Percentiles rank a stretch among this genome's conserved stretches.
These are phyloP conservation scores for Hemaris fuciformis DNA, from an alignment of 2,888 invertebrate genomes.

Conservation along the genomic window DNA sequence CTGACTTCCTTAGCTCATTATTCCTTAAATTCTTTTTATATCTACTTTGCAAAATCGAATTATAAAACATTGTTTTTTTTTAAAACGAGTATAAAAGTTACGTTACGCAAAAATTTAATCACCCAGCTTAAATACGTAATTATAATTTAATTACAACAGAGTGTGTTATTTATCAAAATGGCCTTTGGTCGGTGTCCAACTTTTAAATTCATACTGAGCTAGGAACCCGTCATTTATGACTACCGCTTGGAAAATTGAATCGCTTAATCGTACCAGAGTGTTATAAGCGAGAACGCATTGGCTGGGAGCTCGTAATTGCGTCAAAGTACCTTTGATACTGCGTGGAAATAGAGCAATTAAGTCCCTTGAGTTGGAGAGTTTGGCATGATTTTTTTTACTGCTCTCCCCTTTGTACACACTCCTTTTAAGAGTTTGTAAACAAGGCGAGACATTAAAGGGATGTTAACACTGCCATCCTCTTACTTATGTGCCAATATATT, in stretches of 20 bases:
- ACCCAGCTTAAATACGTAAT: background rate
- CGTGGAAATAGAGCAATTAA: slow-evolving; percentile 55
- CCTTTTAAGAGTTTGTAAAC: slow-evolving; percentile 26
- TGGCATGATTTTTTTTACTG: slow-evolving; percentile 47
- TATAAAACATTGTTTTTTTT: background rate
- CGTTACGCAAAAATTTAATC: background rate
- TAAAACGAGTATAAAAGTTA: background rate
- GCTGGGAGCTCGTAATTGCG: slow-evolving; percentile 52
- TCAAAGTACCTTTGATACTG: slow-evolving; percentile 58
- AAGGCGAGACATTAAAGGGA: background rate
- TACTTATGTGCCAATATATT: background rate
- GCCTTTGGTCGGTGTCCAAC: slow-evolving; percentile 11
- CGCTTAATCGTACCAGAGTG: slow-evolving; percentile 57
- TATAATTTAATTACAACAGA: slow-evolving; percentile 11
- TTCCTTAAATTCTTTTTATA: background rate
- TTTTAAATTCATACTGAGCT: slow-evolving; percentile 28
- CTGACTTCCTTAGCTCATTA: slow-evolving; percentile 2
- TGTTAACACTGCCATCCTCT: background rate
- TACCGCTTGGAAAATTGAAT: slow-evolving; percentile 69
- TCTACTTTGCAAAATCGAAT: background rate
- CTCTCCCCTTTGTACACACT: slow-evolving; percentile 36
- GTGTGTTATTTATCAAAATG: slow-evolving; percentile 6
- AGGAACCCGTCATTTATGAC: slow-evolving; percentile 56
- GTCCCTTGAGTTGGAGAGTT: slow-evolving; percentile 47
- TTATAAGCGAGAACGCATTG: slow-evolving; percentile 53